Percentiles rank a stretch among this genome's conserved stretches.
Evolutionary conservation across 2,113 vertebrate species (phyloP).

Genomic region (Plotosus lineatus): DNA sequence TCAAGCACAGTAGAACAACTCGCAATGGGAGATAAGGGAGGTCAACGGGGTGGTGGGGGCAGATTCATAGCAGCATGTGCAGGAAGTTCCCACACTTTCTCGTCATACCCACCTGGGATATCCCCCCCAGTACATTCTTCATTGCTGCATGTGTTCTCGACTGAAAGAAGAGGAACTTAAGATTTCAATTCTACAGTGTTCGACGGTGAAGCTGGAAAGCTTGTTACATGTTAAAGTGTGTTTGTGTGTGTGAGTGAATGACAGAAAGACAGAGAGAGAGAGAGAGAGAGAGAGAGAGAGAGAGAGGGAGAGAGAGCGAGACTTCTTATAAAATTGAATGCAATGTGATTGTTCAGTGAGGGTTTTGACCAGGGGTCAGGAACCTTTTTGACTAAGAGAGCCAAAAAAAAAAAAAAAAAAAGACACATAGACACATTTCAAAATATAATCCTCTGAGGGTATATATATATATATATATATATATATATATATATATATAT

Average conservation of each 20-base stretch:
- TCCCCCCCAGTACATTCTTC: conserved; percentile 47
- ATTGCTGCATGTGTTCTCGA: conserved; percentile 41
- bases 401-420: too few relatives aligned
- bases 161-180: background rate
- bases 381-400: too few relatives aligned
- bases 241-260: background rate
- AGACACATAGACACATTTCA: too few relatives aligned
- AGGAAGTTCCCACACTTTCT: conserved; percentile 52
- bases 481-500: too few relatives aligned
- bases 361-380: too few relatives aligned
- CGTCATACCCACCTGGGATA: conserved; percentile 10
- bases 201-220: background rate
- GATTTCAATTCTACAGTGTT: background rate
- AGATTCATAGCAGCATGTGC: conserved; percentile 47
- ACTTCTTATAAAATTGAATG: background rate
- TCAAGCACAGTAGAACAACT: background rate
- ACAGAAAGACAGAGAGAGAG: background rate
- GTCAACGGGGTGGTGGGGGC: background rate
- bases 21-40: background rate
- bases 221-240: background rate
- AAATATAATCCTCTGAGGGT: too few relatives aligned
- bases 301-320: background rate
- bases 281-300: background rate
- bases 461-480: too few relatives aligned
- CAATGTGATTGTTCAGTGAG: background rate